These are phyloP conservation scores for Syrmaticus mikado DNA, from an alignment of 2,113 vertebrate species.

Conservation along the genomic window DNA sequence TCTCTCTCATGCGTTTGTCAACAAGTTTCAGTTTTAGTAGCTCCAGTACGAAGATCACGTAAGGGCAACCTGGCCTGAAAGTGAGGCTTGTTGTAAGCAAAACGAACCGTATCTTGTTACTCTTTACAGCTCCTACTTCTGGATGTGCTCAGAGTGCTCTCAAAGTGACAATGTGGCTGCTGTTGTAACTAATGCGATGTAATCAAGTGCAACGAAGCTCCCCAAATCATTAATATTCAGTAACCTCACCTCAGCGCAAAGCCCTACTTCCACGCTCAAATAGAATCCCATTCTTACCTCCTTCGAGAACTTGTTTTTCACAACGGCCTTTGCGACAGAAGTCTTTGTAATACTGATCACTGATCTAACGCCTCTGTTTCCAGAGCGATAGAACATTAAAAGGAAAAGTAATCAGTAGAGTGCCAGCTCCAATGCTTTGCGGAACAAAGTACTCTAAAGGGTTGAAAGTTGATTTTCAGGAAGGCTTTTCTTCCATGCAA, in stretches of 20 bases:
- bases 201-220: neutral
- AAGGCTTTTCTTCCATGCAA: neutral
- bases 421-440: neutral
- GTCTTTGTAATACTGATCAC: neutral
- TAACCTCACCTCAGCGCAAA: conserved; percentile 12
- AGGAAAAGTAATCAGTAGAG: neutral
- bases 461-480: neutral
- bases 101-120: neutral
- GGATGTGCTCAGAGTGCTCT: neutral
- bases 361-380: neutral
- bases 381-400: neutral
- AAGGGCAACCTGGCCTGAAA: neutral
- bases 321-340: neutral
- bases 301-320: conserved; percentile 5
- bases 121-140: neutral
- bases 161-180: neutral
- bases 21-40: neutral
- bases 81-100: neutral
- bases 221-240: conserved; percentile 38
- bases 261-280: neutral
- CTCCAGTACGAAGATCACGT: neutral
- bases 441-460: neutral
- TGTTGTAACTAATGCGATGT: conserved; percentile 4
- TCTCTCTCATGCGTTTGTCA: neutral
- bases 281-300: neutral